Conservation (phyloP, 2,113 vertebrate species). For the Physeter macrocephalus region DNA sequence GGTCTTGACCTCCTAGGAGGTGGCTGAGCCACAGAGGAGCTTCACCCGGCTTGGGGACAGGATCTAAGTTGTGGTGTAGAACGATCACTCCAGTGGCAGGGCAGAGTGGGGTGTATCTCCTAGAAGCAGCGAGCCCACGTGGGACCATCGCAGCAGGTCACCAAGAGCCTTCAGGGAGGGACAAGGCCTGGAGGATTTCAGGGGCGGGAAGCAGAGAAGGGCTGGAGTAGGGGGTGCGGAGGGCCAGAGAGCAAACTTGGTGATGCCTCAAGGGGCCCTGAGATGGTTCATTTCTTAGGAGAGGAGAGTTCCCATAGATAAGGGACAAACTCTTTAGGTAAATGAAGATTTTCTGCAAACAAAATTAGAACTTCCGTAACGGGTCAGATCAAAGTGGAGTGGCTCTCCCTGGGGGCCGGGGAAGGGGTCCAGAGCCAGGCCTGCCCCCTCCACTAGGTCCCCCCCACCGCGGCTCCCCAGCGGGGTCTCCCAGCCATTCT, state of each 20-base stretch:
- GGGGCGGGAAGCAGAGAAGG: neutral
- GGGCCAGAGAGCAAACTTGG: neutral
- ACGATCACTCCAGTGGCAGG: neutral
- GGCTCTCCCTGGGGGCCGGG: neutral
- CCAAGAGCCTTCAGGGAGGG: neutral
- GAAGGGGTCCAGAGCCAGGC: no score
- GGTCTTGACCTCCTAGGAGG: neutral
- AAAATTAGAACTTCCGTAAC: neutral
- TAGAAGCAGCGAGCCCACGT: neutral
- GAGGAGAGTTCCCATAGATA: neutral
- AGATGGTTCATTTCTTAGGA: neutral
- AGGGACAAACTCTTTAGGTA: neutral
- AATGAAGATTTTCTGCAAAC: neutral
- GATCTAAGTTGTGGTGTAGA: neutral
- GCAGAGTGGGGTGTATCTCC: neutral
- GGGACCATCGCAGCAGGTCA: neutral
- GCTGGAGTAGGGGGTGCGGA: accelerated
- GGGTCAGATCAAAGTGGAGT: neutral
- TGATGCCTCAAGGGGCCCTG: neutral
- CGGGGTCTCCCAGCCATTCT: neutral
- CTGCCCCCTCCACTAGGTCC: no score
- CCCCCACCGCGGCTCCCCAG: accelerated
- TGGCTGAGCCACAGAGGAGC: neutral
- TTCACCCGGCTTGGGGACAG: neutral
- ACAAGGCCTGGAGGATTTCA: neutral